Base-by-base conservation (phyloP, 1,140 invertebrate genomes). In the Temnothorax nylanderi region DNA sequence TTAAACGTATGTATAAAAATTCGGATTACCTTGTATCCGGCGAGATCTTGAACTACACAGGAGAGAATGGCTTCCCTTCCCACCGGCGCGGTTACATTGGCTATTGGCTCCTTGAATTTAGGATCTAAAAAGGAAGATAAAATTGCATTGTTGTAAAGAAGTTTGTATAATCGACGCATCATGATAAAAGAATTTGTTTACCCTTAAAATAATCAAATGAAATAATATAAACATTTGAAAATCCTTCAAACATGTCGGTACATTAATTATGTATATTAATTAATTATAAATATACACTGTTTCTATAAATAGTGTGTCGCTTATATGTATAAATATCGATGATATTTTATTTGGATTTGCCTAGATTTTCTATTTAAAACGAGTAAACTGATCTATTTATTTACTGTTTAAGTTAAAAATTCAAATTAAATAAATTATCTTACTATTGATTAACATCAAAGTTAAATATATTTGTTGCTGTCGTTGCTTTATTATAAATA, bases 41-140 rank as follows among this genome's bases (percentile, higher is more conserved):
- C 97, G 58, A 98, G 95, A 94, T 98, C 98, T 93, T 98, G 97
- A 21, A 98, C 98, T 34, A 97, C 96, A 91, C 98, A 99, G n/a
- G 97, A 96, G 26, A 99, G 96, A 58, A 97, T 97, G 0, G 98
- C 98, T 94, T 98, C 98, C 88, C 98, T 96, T 78, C 98, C 98
- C 32, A 98, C 96, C 5, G 98, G 96, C 13, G 97, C 97, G 44
- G 98, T 98, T 86, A 98, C 97, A 95, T 98, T 98, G 82, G 96
- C 95, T 91, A 98, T 98, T 87, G 98, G 97, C 91, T 97, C 97
- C 89, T 97, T 97, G 94, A 98, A 99, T 91, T 97, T 97, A 7
- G 98, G 98, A 94, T 97, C 96, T 95, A 97, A 96, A 97, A 97
- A 11, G 6, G 26, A 78, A 41, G 11, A 74, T 65, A n/a, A 84